Conservation (phyloP, 2,113 vertebrate genomes). For the Rhinoptilus africanus region DNA sequence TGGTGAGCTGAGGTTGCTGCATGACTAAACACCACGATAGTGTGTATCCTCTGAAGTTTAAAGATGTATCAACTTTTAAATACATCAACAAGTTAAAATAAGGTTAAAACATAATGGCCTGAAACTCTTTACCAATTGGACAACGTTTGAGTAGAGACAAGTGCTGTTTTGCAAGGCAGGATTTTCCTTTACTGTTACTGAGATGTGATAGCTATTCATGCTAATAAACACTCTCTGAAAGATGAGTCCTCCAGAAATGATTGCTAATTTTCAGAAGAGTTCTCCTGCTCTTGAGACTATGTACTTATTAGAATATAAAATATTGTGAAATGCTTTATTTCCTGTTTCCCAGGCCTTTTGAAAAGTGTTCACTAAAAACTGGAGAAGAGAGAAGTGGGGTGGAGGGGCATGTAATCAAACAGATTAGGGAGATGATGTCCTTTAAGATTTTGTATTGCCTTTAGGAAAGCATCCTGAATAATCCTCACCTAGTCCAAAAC, state of each 20-base stretch:
- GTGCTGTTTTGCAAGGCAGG: not conserved
- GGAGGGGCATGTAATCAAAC: not conserved
- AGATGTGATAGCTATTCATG: not conserved
- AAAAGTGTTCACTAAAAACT: not conserved
- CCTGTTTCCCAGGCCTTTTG: not conserved
- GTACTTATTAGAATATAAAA: not conserved
- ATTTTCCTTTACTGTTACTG: not conserved
- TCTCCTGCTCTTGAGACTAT: not conserved
- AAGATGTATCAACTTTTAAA: not conserved
- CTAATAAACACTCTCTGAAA: not conserved
- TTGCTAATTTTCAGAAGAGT: not conserved
- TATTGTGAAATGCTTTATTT: not conserved
- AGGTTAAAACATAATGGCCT: not conserved
- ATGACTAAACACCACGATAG: not conserved
- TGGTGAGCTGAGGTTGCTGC: not conserved
- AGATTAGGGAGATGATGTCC: not conserved
- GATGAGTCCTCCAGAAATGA: not conserved
- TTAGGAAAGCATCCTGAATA: not conserved
- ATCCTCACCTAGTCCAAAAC: not conserved
- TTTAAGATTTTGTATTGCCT: not conserved
- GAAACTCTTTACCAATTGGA: not conserved
- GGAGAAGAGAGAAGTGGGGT: not conserved
- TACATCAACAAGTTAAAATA: not conserved
- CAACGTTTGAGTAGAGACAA: not conserved
- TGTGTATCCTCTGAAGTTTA: not conserved